Conservation (phyloP, 64 coral and sea anemone species). For the Stichodactyla mertensii region DNA sequence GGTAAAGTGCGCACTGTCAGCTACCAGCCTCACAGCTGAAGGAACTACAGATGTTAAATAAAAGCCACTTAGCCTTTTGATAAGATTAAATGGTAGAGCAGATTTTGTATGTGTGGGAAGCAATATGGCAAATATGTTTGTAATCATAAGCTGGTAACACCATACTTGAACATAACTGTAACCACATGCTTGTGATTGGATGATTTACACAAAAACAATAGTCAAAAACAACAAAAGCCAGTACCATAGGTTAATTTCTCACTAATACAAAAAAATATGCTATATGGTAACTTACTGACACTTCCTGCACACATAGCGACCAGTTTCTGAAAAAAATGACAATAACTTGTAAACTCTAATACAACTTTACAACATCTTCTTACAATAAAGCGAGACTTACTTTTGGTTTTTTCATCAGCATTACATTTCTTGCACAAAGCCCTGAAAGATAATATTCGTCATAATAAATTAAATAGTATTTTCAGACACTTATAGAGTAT, state of each 20-base stretch:
- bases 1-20: too few species aligned
- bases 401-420: conserved; percentile 97
- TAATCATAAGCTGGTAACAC: too few species aligned
- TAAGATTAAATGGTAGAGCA: too few species aligned
- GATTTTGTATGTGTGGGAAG: too few species aligned
- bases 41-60: too few species aligned
- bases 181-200: too few species aligned
- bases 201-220: neutral
- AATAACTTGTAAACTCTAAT: neutral
- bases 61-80: too few species aligned
- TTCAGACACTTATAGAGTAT: neutral
- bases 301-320: conserved; percentile 94
- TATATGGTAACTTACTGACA: conserved; percentile 77
- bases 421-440: conserved; percentile 99
- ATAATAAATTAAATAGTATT: neutral
- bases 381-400: conserved; percentile 36
- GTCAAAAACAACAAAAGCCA: neutral
- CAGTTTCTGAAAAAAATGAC: conserved; percentile 73
- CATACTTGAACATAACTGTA: too few species aligned
- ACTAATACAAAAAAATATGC: neutral
- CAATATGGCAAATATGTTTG: too few species aligned
- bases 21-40: too few species aligned
- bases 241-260: too few species aligned
- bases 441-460: conserved; percentile 19
- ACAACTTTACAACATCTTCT: neutral